phyloP scores from a whole-genome alignment of 2,888 invertebrate species.

The Hirtodrosophila confusa region DNA sequence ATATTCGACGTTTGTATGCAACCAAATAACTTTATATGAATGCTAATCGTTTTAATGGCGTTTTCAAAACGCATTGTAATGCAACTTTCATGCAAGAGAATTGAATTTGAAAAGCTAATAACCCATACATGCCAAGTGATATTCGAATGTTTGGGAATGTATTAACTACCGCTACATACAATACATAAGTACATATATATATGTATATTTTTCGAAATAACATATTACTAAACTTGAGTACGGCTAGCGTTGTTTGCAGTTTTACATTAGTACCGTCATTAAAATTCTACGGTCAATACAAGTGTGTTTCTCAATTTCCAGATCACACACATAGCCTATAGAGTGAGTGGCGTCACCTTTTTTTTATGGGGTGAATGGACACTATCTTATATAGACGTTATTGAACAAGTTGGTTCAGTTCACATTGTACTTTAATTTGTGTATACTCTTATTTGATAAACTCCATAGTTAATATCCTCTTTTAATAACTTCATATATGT shows the following conservation, averaged over 20 bases:
- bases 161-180: slow-evolving; percentile 35
- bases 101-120: slow-evolving; percentile 65
- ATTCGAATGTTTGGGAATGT: slow-evolving; percentile 66
- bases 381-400: slow-evolving; percentile 17
- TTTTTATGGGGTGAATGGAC: slow-evolving; percentile 6
- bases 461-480: slow-evolving; percentile 13
- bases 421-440: slow-evolving; percentile 23
- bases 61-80: slow-evolving; percentile 68
- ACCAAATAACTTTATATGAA: slow-evolving; percentile 40
- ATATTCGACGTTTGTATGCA: slow-evolving; percentile 37
- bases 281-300: slow-evolving; percentile 10
- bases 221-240: slow-evolving; percentile 44
- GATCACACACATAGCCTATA: slow-evolving; percentile 17
- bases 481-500: slow-evolving; percentile 5
- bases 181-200: slow-evolving; percentile 2
- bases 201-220: slow-evolving; percentile 59
- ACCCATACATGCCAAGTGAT: slow-evolving; percentile 65
- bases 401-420: slow-evolving; percentile 10
- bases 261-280: slow-evolving; percentile 12
- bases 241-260: slow-evolving; percentile 36
- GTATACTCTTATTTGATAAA: slow-evolving; percentile 22
- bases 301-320: slow-evolving; percentile 5
- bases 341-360: slow-evolving; percentile 14
- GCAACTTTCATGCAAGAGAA: slow-evolving; percentile 72
- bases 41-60: slow-evolving; percentile 47